These are phyloP conservation scores for Lates japonicus DNA, from an alignment of 2,797 vertebrate genomes.

Conservation along the genomic window DNA sequence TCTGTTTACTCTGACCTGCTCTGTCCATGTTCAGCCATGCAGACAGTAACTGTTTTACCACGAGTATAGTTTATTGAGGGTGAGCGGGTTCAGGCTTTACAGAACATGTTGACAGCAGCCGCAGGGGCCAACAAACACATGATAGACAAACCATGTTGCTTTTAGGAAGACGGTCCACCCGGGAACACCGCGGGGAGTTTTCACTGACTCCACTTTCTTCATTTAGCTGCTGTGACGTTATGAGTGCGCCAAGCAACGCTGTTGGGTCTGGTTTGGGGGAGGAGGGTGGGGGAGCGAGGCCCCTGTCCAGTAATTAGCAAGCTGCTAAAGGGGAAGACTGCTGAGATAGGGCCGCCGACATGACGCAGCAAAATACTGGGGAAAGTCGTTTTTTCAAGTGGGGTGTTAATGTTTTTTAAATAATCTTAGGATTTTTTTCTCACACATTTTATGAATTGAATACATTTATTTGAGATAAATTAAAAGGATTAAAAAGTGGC, in stretches of 20 bases:
- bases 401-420: background rate
- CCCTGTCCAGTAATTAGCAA: constrained; percentile 52
- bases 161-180: constrained; percentile 3
- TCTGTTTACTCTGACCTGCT: constrained; percentile 13
- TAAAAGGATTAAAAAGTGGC: no score
- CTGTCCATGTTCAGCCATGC: constrained; percentile 39
- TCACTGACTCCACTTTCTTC: constrained; percentile 30
- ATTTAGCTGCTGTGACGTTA: constrained; percentile 31
- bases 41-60: constrained; percentile 55
- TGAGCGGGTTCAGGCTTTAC: constrained; percentile 51
- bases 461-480: no score
- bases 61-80: constrained; percentile 45
- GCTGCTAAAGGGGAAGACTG: constrained; percentile 38
- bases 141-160: constrained; percentile 40
- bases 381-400: constrained; percentile 12
- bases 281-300: background rate
- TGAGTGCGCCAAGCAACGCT: constrained; percentile 14
- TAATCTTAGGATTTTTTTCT: background rate
- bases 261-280: constrained; percentile 51
- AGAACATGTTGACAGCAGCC: constrained; percentile 41
- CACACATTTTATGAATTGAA: background rate
- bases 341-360: constrained; percentile 6
- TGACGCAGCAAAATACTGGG: constrained; percentile 30
- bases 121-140: constrained; percentile 23
- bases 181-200: constrained; percentile 4